Percentiles rank a stretch among this genome's conserved stretches.
Evolutionary conservation across 2,113 vertebrate species (phyloP).

Genomic region (Bubo bubo): DNA sequence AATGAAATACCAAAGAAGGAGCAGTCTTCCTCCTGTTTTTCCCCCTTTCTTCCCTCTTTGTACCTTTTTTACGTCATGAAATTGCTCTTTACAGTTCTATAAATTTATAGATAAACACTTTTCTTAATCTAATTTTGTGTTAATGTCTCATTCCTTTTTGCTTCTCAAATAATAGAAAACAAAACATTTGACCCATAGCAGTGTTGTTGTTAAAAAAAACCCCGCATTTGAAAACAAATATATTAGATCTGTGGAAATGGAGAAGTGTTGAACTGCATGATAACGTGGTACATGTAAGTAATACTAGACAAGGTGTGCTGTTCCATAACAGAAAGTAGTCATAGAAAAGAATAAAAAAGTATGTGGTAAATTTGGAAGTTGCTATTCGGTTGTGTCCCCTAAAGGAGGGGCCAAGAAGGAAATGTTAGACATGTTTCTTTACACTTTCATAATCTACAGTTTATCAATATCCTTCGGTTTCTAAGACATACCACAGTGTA

Average conservation of each 20-base stretch:
- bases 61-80: slow-evolving; percentile 61
- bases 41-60: slow-evolving; percentile 11
- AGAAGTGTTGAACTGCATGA: neutral
- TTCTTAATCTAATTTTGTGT: slow-evolving; percentile 35
- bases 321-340: neutral
- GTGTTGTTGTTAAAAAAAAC: neutral
- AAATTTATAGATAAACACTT: slow-evolving; percentile 72
- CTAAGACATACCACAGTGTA: neutral
- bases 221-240: neutral
- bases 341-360: neutral
- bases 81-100: slow-evolving; percentile 70
- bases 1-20: slow-evolving; percentile 54
- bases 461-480: neutral
- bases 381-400: neutral
- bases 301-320: neutral
- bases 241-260: slow-evolving; percentile 5
- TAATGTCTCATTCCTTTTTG: neutral
- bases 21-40: neutral
- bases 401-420: neutral
- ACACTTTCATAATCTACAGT: neutral
- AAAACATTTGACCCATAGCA: neutral
- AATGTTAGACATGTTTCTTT: neutral
- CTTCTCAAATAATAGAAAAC: neutral
- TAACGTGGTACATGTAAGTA: neutral
- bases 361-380: neutral